Evolutionary conservation across 1,140 invertebrate genomes (phyloP).

Genomic region (Lepidotrigona ventralis): DNA sequence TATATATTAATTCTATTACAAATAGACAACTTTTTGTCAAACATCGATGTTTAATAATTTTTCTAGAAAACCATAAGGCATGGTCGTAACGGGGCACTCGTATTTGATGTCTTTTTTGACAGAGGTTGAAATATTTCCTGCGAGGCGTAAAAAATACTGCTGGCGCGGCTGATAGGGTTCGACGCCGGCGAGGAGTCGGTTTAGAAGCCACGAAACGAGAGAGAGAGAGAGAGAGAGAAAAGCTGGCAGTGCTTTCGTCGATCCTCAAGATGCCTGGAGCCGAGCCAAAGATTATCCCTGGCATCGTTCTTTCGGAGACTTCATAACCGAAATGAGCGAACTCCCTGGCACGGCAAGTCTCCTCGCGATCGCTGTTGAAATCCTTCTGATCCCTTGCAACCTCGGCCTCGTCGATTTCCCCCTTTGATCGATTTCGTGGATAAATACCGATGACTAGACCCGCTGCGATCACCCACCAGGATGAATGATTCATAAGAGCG

Average conservation of each 20-base stretch:
- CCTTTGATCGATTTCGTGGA: conserved; percentile 19
- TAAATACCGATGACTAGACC: conserved; percentile 21
- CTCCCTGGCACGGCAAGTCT: no score
- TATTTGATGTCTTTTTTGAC: conserved; percentile 32
- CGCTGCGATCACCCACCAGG: no score
- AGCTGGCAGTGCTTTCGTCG: conserved; percentile 25
- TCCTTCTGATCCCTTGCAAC: conserved; percentile 14
- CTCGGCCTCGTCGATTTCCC: neutral
- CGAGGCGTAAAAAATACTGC: conserved; percentile 4
- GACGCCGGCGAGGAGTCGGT: neutral
- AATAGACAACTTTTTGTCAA: no score
- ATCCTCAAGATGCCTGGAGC: conserved; percentile 35
- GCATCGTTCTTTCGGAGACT: conserved; percentile 29
- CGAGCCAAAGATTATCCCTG: conserved; percentile 46
- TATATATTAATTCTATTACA: no score
- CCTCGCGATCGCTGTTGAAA: conserved; percentile 12
- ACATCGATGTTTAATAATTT: no score
- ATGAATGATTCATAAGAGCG: conserved; percentile 39
- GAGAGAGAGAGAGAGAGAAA: no score
- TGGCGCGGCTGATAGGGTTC: conserved; percentile 19
- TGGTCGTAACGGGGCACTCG: neutral
- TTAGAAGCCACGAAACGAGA: neutral
- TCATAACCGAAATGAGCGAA: conserved; percentile 47
- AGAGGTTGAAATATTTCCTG: conserved; percentile 9
- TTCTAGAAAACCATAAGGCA: neutral